Evolutionary conservation across 2,113 vertebrate species (phyloP).

Genomic region (Etheostoma spectabile): DNA sequence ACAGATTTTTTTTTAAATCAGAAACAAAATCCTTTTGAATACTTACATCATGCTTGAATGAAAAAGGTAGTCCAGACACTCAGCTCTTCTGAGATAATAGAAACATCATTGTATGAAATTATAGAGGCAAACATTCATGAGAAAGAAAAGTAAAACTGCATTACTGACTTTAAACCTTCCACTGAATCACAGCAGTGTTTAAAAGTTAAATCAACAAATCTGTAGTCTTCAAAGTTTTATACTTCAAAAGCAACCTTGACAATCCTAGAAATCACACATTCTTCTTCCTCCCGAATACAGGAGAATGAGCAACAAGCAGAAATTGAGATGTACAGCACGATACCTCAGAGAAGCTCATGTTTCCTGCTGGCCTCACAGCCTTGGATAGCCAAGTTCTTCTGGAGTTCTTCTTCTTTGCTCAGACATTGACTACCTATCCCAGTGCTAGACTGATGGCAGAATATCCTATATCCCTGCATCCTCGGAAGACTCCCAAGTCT

Average conservation of each 20-base stretch:
- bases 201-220: constrained; percentile 25
- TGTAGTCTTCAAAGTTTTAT: constrained; percentile 1
- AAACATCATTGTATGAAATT: not conserved
- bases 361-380: constrained; percentile 10
- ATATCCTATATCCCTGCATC: constrained; percentile 72
- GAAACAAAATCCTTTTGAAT: not conserved
- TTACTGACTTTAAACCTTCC: not conserved
- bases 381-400: constrained; percentile 18
- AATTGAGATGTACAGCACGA: constrained; percentile 31
- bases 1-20: not conserved
- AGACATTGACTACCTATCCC: constrained; percentile 58
- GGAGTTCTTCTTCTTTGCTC: constrained; percentile 32
- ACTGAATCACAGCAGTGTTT: not conserved
- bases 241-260: constrained; percentile 31
- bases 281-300: not conserved
- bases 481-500: constrained; percentile 77
- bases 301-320: constrained; percentile 18
- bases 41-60: not conserved
- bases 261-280: constrained; percentile 1
- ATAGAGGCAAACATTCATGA: not conserved
- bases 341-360: constrained; percentile 39
- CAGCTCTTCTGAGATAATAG: not conserved
- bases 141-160: not conserved
- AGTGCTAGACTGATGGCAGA: constrained; percentile 46
- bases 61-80: not conserved